Evolutionary conservation across 2,113 vertebrate genomes (phyloP).

Genomic region (Misgurnus anguillicaudatus): DNA sequence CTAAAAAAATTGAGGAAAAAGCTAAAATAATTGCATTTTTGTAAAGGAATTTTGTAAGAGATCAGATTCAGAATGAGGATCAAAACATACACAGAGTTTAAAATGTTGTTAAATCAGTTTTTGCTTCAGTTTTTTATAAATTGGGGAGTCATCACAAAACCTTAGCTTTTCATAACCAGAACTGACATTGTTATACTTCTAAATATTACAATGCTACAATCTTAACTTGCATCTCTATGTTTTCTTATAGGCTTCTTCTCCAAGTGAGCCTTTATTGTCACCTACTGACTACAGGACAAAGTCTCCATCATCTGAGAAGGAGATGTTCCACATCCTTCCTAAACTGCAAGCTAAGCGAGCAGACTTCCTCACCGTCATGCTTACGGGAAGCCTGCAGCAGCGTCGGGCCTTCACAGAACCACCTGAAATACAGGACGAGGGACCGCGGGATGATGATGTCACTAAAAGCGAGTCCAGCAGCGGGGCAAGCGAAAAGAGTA

Average conservation of each 20-base stretch:
- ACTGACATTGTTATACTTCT: background rate
- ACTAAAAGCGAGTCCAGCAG: conserved; percentile 87
- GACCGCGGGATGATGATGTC: conserved; percentile 70
- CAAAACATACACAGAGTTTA: too few relatives aligned
- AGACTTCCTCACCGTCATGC: conserved; percentile 87
- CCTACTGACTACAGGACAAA: conserved; percentile 87
- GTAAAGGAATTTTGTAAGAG: too few relatives aligned
- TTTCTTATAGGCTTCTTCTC: conserved; percentile 76
- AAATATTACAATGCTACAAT: background rate
- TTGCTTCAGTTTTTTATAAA: too few relatives aligned
- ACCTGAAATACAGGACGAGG: conserved; percentile 63
- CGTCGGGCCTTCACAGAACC: conserved; percentile 59
- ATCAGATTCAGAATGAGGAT: too few relatives aligned
- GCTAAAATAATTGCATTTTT: too few relatives aligned
- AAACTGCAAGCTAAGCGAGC: conserved; percentile 85
- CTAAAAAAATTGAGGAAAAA: too few relatives aligned
- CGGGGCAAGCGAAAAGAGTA: conserved; percentile 87
- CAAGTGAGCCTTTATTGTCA: conserved; percentile 76
- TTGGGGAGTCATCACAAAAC: background rate
- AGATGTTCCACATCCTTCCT: conserved; percentile 79
- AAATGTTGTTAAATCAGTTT: too few relatives aligned
- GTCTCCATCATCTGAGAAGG: conserved; percentile 81
- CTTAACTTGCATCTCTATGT: conserved; percentile 13
- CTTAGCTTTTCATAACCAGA: background rate
- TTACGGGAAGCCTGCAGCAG: conserved; percentile 75